Percentiles rank a stretch among this genome's conserved stretches.
phyloP scores from a whole-genome alignment of 2,113 vertebrate genomes.

The Dipodomys spectabilis region DNA sequence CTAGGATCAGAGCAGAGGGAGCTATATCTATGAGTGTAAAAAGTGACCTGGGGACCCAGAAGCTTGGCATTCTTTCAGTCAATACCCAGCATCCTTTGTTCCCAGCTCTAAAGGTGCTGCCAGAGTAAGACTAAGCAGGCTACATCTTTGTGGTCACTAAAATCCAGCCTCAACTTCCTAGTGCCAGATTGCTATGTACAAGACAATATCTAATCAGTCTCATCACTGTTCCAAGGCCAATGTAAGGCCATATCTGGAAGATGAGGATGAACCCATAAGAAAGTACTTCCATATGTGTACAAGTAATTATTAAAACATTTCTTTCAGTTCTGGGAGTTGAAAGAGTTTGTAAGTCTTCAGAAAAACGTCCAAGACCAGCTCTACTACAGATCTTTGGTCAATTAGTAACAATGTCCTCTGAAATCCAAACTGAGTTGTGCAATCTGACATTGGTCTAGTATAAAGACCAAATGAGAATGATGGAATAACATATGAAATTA shows the following conservation, averaged over 20 bases:
- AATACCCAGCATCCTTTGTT: background rate
- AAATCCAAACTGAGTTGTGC: background rate
- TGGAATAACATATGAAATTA: background rate
- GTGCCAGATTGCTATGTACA: background rate
- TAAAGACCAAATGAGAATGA: background rate
- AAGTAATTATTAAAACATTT: background rate
- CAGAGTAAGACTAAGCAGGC: background rate
- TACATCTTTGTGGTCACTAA: background rate
- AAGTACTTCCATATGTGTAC: background rate
- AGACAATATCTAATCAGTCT: background rate
- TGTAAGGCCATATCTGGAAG: background rate
- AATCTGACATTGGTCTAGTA: background rate
- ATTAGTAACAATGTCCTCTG: background rate
- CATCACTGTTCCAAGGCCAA: background rate
- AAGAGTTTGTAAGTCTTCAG: background rate
- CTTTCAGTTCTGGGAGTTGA: background rate
- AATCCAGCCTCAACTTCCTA: background rate
- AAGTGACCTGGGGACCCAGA: background rate
- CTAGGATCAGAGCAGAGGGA: background rate
- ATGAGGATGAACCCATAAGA: background rate
- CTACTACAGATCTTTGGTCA: background rate
- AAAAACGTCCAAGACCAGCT: background rate
- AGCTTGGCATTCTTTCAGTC: background rate
- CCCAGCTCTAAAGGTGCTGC: background rate
- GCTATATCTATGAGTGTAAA: background rate